Evolutionary conservation across 2,888 invertebrate genomes (phyloP).

Genomic region (Caenorhabditis uteleia): DNA sequence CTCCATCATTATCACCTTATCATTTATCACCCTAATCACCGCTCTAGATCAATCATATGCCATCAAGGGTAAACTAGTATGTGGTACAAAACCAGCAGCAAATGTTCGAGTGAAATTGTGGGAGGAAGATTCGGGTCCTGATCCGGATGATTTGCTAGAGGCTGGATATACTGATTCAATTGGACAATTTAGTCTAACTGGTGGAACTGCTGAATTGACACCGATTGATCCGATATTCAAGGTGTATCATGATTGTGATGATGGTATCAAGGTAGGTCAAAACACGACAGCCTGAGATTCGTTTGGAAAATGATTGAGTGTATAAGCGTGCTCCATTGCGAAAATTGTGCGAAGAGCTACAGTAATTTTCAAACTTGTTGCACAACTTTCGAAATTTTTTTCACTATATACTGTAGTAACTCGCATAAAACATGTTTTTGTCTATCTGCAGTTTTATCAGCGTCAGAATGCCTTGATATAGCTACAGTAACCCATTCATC

Average conservation of each 20-base stretch:
- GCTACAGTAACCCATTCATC: too few species aligned
- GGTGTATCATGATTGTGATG: conserved; percentile 53
- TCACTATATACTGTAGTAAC: too few species aligned
- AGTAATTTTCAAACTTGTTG: conserved; percentile 1
- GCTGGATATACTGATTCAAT: conserved; percentile 44
- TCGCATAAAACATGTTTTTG: too few species aligned
- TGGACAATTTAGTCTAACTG: conserved; percentile 39
- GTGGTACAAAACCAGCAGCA: conserved; percentile 42
- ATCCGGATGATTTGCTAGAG: conserved; percentile 53
- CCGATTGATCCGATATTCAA: conserved; percentile 54
- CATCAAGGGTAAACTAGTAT: conserved; percentile 47
- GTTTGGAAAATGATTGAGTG: background rate
- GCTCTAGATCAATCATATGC: conserved; percentile 47
- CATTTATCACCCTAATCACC: conserved; percentile 1
- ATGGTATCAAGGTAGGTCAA: conserved; percentile 39
- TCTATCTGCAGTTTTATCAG: too few species aligned
- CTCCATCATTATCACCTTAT: background rate
- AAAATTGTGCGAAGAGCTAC: too few species aligned
- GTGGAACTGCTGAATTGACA: conserved; percentile 51
- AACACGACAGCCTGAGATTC: background rate
- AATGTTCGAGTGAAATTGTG: conserved; percentile 50
- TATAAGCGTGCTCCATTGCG: too few species aligned
- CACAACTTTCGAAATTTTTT: too few species aligned
- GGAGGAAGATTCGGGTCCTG: conserved; percentile 53
- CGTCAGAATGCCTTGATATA: too few species aligned